A percentile compares a stretch with the other conserved stretches of the same genome.
Conservation (phyloP, 2,888 invertebrate genomes). For the Vesta saturnalis region DNA sequence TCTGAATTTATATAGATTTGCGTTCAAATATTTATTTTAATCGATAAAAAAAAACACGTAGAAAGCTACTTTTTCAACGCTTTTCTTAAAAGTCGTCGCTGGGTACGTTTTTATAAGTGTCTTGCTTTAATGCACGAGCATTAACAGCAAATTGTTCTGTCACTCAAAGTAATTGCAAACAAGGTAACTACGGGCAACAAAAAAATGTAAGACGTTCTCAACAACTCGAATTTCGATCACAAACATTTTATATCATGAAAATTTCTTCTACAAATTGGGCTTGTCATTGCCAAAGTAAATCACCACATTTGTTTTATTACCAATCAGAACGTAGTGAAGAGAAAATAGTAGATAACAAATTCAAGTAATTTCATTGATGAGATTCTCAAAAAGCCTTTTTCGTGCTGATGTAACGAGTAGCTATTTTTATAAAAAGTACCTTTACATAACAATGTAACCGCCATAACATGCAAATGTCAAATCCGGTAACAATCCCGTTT, state of each 20-base stretch:
- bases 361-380: constrained; percentile 1
- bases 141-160: constrained; percentile 36
- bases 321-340: constrained; percentile 6
- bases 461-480: too few relatives aligned
- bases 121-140: constrained; percentile 40
- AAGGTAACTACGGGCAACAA: constrained; percentile 32
- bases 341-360: not conserved
- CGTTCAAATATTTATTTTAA: constrained; percentile 19
- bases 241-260: constrained; percentile 7
- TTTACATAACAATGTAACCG: too few relatives aligned
- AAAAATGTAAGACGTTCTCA: constrained; percentile 22
- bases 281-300: constrained; percentile 12
- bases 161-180: constrained; percentile 34
- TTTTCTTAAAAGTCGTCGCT: constrained; percentile 18
- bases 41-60: constrained; percentile 22
- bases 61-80: constrained; percentile 14
- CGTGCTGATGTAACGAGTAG: too few relatives aligned
- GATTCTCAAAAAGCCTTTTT: too few relatives aligned
- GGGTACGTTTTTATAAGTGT: constrained; percentile 25
- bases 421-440: too few relatives aligned
- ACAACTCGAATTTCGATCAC: constrained; percentile 21
- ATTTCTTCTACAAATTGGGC: constrained; percentile 4
- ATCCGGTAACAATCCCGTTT: too few relatives aligned
- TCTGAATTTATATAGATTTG: constrained; percentile 9
- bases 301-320: constrained; percentile 14